Conservation (phyloP, 2,797 vertebrate genomes). For the Cuculus canorus region DNA sequence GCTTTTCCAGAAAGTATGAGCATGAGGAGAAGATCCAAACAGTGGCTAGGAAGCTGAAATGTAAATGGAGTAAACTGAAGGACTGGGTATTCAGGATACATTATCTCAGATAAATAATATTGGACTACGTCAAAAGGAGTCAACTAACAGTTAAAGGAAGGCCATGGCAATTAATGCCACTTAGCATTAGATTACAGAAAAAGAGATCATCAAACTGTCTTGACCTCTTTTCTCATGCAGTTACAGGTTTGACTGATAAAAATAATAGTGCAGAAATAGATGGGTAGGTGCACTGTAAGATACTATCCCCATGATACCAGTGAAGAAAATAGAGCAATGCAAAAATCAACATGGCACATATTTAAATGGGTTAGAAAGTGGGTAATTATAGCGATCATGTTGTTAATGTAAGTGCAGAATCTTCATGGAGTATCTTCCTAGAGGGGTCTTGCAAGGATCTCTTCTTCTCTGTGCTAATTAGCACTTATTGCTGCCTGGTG, state of each 20-base stretch:
- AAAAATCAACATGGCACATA: conserved; percentile 49
- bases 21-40: not conserved
- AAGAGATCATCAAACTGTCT: conserved; percentile 16
- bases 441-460: conserved; percentile 32
- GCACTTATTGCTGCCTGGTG: conserved; percentile 36
- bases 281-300: not conserved
- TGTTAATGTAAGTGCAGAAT: conserved; percentile 38
- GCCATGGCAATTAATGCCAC: conserved; percentile 28
- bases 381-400: conserved; percentile 26
- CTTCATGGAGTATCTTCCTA: conserved; percentile 16
- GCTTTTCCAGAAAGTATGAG: not conserved
- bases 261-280: conserved; percentile 30
- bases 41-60: not conserved
- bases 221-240: conserved; percentile 25
- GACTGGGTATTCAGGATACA: not conserved
- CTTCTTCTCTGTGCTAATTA: conserved; percentile 35
- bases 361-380: conserved; percentile 57
- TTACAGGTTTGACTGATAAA: conserved; percentile 43
- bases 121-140: not conserved
- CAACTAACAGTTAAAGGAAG: conserved; percentile 47
- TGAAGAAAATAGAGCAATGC: conserved; percentile 12
- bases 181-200: conserved; percentile 57
- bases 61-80: not conserved
- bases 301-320: not conserved
- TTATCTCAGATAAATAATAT: not conserved